A percentile compares a stretch with the other conserved stretches of the same genome.
Evolutionary conservation across 2,797 vertebrate genomes (phyloP).

Genomic region (Mormyrops attenuatus): DNA sequence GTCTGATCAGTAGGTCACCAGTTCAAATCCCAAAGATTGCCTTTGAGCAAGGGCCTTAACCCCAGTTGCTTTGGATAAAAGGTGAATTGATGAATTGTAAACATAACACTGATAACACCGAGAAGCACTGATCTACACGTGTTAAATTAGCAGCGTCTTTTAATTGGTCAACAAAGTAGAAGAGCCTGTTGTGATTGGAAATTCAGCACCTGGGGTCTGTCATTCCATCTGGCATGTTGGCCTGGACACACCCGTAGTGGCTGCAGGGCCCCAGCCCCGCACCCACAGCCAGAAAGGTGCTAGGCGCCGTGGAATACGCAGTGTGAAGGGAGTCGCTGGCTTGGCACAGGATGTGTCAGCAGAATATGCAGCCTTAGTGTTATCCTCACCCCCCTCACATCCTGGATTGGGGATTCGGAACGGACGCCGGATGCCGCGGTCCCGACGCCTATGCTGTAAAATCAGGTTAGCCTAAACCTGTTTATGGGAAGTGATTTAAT

Average conservation of each 20-base stretch:
- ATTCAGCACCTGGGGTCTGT: neutral
- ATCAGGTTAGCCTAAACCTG: slow-evolving; percentile 16
- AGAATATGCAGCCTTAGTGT: neutral
- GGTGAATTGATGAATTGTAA: neutral
- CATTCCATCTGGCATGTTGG: neutral
- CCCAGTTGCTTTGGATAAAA: neutral
- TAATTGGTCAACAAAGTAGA: neutral
- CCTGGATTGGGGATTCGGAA: neutral
- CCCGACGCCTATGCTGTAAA: neutral
- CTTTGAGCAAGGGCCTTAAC: neutral
- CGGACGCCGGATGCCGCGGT: neutral
- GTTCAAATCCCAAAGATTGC: neutral
- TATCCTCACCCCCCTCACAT: neutral
- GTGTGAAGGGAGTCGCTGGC: neutral
- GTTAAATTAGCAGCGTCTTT: neutral
- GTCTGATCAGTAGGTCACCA: neutral
- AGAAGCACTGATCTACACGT: neutral
- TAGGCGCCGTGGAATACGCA: neutral
- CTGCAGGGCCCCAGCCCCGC: neutral
- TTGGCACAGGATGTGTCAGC: slow-evolving; percentile 1
- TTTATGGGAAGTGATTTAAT: slow-evolving; percentile 19
- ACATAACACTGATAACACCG: neutral
- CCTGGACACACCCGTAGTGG: neutral
- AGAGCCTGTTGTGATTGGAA: neutral
- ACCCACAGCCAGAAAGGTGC: neutral